Base-by-base conservation (phyloP, 2,797 vertebrate genomes). In the Yasuhikotakia modesta region DNA sequence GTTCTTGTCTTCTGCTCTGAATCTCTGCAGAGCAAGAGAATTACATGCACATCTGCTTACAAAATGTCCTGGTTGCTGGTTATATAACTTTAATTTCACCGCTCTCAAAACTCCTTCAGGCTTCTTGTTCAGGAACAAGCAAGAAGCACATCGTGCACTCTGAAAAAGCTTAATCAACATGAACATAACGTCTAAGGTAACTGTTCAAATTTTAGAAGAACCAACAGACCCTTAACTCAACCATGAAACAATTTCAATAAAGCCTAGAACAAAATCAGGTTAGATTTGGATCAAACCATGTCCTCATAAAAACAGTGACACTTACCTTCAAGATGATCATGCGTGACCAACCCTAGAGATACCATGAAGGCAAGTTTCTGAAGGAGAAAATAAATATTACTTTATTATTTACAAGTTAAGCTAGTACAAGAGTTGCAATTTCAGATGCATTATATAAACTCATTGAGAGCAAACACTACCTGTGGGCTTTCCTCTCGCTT, bases 311-410 rank as follows among this genome's bases (percentile, higher is more conserved):
- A 39, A 17, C 27, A 53, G 45, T 27, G 50, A 10, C 11, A 52
- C 67, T 80, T 92, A 98, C 97, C 97, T 95, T 99, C 97, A 87
- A 99, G 88, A 88, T 99, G 97, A 90, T 98, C 97, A 19, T 98
- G 95, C 88, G 97, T 99, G 67, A 99, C 97, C 65, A 99, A 90
- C 73, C 97, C 97, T 78, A 99, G 88, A 81, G 97, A 98, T 85
- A 98, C 97, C 97, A 99, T 99, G 90, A 99, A 99, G 90, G 97
- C 96, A 91, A 99, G 95, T 98, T 99, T 99, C 97, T 99, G 85
- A 30, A 87, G 73, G 86, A 87, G 64, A 80, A 82, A 83, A 85
- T 73, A 66, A 19, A 78, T 48, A 55, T 24, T 11, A 13, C 0
- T 19, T 71, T 52, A 57, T 53, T 61, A 60, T 60, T 68, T 55